These are phyloP conservation scores for Brachypalpus laphriformis DNA, from an alignment of 2,888 invertebrate species.

Conservation along the genomic window DNA sequence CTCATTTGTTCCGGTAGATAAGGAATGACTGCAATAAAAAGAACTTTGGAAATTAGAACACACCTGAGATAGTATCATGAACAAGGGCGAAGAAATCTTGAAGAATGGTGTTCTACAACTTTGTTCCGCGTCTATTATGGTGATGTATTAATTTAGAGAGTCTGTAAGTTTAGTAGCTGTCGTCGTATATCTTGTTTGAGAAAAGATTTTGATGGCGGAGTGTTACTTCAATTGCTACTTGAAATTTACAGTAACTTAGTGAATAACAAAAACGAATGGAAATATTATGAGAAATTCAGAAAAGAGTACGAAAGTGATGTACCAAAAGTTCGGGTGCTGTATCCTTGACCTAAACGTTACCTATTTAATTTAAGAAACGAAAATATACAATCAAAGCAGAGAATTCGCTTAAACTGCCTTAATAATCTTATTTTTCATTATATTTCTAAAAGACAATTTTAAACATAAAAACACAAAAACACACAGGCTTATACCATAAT, in stretches of 20 bases:
- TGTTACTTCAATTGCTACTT: background rate
- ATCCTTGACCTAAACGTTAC: no score
- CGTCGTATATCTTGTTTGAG: background rate
- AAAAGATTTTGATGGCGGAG: background rate
- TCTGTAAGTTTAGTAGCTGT: background rate
- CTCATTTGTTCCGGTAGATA: slow-evolving; percentile 20
- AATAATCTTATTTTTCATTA: no score
- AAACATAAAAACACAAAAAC: no score
- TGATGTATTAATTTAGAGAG: slow-evolving; percentile 10
- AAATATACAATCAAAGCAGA: no score
- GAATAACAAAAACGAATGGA: no score
- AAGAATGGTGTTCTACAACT: background rate
- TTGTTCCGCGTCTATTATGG: background rate
- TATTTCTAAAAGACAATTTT: no score
- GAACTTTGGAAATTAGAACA: slow-evolving; percentile 41
- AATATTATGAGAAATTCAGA: no score
- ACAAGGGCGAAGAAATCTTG: slow-evolving; percentile 2
- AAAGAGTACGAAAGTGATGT: no score
- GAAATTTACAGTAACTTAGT: background rate
- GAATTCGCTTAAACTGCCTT: no score
- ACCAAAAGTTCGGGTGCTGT: no score
- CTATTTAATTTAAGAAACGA: no score
- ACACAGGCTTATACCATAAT: no score
- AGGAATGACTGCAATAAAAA: slow-evolving; percentile 35
- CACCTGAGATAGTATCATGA: slow-evolving; percentile 21